phyloP scores from a whole-genome alignment of 2,113 vertebrate genomes.

The Sylvietta virens region DNA sequence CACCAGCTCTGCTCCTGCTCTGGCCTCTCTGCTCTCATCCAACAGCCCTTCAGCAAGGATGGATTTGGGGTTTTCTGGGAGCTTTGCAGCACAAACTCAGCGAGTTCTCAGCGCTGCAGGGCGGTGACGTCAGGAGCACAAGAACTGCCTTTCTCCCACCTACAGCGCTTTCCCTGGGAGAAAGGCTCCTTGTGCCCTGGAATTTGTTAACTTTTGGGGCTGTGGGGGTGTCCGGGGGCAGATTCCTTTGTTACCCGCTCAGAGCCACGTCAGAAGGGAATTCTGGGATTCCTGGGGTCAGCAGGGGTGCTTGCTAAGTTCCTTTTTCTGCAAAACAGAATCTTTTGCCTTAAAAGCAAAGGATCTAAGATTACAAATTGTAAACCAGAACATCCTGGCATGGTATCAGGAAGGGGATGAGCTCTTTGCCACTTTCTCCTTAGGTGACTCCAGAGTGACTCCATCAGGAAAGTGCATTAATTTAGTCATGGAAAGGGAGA shows the following conservation, averaged over 20 bases:
- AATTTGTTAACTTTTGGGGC: neutral
- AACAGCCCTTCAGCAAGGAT: too few species aligned
- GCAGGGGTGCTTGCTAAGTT: neutral
- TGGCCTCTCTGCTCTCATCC: neutral
- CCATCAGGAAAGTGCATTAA: neutral
- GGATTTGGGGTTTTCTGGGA: neutral
- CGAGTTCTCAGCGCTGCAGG: neutral
- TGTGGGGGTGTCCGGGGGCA: neutral
- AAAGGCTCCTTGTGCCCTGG: neutral
- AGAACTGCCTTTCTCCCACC: neutral
- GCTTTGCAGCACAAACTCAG: neutral
- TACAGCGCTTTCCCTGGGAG: neutral
- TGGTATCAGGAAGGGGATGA: neutral
- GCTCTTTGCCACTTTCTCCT: neutral
- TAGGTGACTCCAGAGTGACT: neutral
- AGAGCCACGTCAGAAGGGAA: neutral
- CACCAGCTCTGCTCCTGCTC: rapidly evolving
- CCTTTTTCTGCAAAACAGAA: neutral
- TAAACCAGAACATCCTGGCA: neutral
- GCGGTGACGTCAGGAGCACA: neutral
- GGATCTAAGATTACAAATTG: rapidly evolving
- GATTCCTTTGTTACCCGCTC: rapidly evolving
- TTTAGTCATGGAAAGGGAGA: neutral
- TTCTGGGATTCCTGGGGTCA: neutral
- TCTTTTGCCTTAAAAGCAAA: neutral